Base-by-base conservation (phyloP, 2,888 invertebrate species). In the Cepaea hortensis region DNA sequence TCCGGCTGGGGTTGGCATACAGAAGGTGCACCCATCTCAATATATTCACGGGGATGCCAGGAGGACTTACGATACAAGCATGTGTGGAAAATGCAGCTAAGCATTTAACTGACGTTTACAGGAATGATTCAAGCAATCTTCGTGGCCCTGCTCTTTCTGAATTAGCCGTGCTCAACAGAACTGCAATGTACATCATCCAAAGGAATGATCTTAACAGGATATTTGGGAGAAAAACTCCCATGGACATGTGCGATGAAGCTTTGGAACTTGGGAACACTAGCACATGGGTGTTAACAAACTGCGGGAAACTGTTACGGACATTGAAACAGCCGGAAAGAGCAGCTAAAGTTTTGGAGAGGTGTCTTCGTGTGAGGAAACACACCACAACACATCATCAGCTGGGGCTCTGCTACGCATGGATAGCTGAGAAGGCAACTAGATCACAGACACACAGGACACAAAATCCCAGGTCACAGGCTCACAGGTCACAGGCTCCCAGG, bases 211-310 rank as follows among this genome's bases (percentile, higher is more conserved):
- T 35, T 7, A 3, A 4, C 35, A 62, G 35, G 18, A 80, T 80
- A 9, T 80, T 80, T 65, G 20, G 55, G 11, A 50, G 18, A 1
- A 35, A 35, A 62, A 80, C 2, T 13, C 62, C 80, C 4, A 6
- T 23, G 15, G 11, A 80, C 3, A 3, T 62, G 2, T 61, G 62
- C 55, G 13, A 15, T 1, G 62, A 62, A 62, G 62, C 80, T 5
- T 20, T 80, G 35, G 15, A 23, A 11, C 62, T 18, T 80, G 62
- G 5, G 5, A 15, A 13, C 5, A 15, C 3, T 23, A 80, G 80
- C 70, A 48, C 81, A 18, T 81, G 81, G 81, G 48, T 68, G 6
- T n/a, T 81, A 68, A 68, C 81, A n/a, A 81, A 48, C n/a, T 81
- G 70, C 20, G 81, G 81, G 46, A 81, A 48, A 81, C 18, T 68